phyloP scores from a whole-genome alignment of 2,888 invertebrate species.

The Timema podura region DNA sequence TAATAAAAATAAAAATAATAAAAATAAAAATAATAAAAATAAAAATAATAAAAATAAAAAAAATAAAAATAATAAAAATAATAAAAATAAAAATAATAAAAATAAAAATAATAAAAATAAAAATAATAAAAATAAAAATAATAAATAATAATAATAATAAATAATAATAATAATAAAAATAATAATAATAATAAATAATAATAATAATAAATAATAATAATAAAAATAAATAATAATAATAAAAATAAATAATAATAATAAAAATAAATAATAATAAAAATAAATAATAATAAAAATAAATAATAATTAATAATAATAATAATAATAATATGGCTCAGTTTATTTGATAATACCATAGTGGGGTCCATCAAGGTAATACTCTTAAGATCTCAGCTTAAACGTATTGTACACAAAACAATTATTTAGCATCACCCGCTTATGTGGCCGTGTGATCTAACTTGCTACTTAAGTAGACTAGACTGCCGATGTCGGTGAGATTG shows the following conservation, averaged over 20 bases:
- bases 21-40: background rate
- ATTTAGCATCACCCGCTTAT: too few species aligned
- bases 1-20: background rate
- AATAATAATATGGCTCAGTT: too few species aligned
- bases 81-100: background rate
- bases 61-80: constrained; percentile 3
- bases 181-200: background rate
- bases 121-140: background rate
- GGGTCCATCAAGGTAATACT: too few species aligned
- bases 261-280: background rate
- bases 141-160: too few species aligned
- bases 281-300: background rate
- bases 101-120: background rate
- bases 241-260: background rate
- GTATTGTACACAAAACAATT: too few species aligned
- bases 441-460: too few species aligned
- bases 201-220: constrained; percentile 4
- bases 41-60: background rate
- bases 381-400: too few species aligned
- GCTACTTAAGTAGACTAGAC: too few species aligned
- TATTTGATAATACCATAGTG: too few species aligned
- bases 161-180: background rate
- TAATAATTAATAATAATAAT: background rate
- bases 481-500: too few species aligned
- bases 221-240: background rate